A percentile compares a stretch with the other conserved stretches of the same genome.
Evolutionary conservation across 2,113 vertebrate genomes (phyloP).

Genomic region (Sclerurus mexicanus): DNA sequence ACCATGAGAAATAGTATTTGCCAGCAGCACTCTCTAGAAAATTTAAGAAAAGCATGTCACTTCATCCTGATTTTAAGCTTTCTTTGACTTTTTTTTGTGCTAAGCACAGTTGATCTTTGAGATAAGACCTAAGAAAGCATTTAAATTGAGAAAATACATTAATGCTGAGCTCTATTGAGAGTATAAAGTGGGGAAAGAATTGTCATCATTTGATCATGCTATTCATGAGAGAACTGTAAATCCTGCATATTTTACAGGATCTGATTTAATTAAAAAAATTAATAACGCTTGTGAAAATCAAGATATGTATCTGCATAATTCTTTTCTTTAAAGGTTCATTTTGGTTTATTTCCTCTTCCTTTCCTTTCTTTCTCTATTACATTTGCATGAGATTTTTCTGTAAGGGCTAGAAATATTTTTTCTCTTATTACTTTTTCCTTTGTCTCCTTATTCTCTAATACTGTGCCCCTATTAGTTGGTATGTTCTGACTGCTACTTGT

Average conservation of each 20-base stretch:
- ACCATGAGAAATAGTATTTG: neutral
- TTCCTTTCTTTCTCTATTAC: neutral
- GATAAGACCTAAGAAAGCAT: slow-evolving; percentile 17
- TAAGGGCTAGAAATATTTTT: neutral
- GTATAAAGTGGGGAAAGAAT: neutral
- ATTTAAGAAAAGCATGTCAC: neutral
- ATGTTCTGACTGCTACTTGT: neutral
- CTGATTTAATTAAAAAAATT: slow-evolving; percentile 1
- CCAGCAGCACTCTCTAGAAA: neutral
- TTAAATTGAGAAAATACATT: neutral
- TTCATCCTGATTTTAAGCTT: slow-evolving; percentile 20
- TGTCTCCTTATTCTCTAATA: neutral
- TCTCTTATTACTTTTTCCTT: neutral
- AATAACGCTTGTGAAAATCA: slow-evolving; percentile 24
- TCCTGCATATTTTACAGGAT: neutral
- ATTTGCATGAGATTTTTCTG: neutral
- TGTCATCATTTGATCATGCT: neutral
- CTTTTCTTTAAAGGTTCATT: neutral
- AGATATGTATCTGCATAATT: neutral
- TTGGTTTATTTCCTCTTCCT: neutral
- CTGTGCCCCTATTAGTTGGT: neutral
- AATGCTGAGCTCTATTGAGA: neutral
- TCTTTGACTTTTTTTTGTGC: neutral
- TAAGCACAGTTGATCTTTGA: slow-evolving; percentile 8
- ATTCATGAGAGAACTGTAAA: neutral